Percentiles rank a stretch among this genome's conserved stretches.
Conservation (phyloP, 2,113 vertebrate species). For the Petrocephalus zakoni region DNA sequence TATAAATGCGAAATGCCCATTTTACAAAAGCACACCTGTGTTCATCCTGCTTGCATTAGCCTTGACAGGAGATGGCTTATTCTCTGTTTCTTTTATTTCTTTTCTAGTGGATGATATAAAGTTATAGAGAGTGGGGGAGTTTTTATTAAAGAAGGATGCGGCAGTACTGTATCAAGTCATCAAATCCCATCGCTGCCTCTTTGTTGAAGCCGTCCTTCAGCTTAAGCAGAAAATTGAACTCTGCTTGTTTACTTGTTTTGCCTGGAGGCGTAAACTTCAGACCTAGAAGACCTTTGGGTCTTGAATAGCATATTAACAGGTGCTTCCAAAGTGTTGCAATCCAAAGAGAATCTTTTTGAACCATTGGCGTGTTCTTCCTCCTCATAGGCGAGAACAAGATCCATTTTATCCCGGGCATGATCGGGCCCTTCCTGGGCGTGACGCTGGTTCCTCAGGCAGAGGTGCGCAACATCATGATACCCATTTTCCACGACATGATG, state of each 20-base stretch:
- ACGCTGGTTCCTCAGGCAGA: constrained; percentile 92
- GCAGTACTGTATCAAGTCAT: not conserved
- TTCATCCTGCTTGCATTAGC: not conserved
- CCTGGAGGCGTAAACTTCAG: not conserved
- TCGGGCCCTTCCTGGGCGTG: constrained; percentile 92
- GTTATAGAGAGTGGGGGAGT: not conserved
- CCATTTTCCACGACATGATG: constrained; percentile 99
- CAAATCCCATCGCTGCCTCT: not conserved
- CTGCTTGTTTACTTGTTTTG: not conserved
- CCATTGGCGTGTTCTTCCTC: not conserved
- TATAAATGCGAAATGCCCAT: not conserved
- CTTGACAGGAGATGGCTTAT: not conserved
- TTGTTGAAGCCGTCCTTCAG: not conserved
- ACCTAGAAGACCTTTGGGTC: not conserved
- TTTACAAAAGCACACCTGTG: not conserved
- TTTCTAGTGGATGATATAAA: not conserved
- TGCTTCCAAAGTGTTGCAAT: not conserved
- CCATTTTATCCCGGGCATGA: constrained; percentile 97
- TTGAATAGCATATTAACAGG: not conserved
- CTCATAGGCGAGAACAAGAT: constrained; percentile 89
- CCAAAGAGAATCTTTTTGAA: not conserved
- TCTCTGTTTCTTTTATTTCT: not conserved
- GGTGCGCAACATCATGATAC: constrained; percentile 96
- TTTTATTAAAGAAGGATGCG: not conserved
- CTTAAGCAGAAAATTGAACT: not conserved